Evolutionary conservation across 1,140 invertebrate genomes (phyloP), one percentile per base, ranked within the genome.

Genomic region (Oryzaephilus surinamensis): DNA sequence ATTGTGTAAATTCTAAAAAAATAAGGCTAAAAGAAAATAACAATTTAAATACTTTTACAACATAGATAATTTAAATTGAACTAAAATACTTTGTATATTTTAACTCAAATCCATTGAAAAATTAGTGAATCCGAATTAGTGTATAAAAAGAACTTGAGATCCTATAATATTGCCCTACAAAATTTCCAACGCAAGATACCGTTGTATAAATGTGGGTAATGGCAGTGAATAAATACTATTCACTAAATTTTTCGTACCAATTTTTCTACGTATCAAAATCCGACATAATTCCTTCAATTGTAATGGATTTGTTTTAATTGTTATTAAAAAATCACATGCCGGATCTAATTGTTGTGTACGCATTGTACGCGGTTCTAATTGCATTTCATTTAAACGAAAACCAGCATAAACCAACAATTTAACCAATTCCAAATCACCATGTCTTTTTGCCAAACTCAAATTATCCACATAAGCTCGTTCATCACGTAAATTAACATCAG

Each of bases 221-320:
- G 54, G 51, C 31, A 61, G 52, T 41, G 45, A 41, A 18, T 41
- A 46, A 13, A 69, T 58, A 42, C 54, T 58, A 21, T 41, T 28
- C 7, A 54, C 43, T n/a, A 68, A 29, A 30, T 23, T 18, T 33
- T 47, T 34, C 52, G 45, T 21, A 32, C 51, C 50, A 11, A 60
- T 46, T 37, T 43, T 31, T 6, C 41, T 52, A 27, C 69, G 50
- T 6, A 72, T 61, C 7, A 45, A 37, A 26, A 69, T 60, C 26
- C 69, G 46, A 43, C 65, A 66, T 7, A 66, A 34, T 40, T 71
- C 65, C 18, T 54, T 46, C n/a, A 72, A 50, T 32, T 49, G 51
- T 26, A 68, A 49, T n/a, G 70, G 65, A 37, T 60, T 65, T 19
- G 35, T 49, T 45, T 63, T 69, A 17, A 57, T 46, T 26, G 51